These are phyloP conservation scores for Pollenia amentaria DNA, from an alignment of 2,888 invertebrate genomes.

Conservation along the genomic window DNA sequence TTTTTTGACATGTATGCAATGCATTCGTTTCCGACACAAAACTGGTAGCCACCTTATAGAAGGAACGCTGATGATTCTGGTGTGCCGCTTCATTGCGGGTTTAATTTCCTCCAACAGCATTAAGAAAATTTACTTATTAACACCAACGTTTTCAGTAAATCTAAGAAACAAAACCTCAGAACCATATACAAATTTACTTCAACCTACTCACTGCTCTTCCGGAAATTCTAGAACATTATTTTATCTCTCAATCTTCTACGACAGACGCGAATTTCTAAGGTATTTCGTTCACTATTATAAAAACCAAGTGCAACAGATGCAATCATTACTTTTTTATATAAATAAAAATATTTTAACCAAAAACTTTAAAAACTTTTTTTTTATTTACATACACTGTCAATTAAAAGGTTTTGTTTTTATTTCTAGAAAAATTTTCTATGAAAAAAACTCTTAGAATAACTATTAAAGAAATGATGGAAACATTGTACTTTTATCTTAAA, in stretches of 20 bases:
- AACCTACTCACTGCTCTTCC: background rate
- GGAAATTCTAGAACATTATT: slow-evolving; percentile 14
- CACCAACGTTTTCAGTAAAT: slow-evolving; percentile 5
- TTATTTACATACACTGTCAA: too few relatives aligned
- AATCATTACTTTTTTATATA: slow-evolving; percentile 8
- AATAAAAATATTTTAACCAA: too few relatives aligned
- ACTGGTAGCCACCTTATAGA: background rate
- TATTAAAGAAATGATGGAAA: too few relatives aligned
- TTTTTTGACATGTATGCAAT: slow-evolving; percentile 9
- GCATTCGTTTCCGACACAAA: background rate
- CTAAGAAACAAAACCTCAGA: background rate
- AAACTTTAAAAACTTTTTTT: too few relatives aligned
- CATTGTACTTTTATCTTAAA: too few relatives aligned
- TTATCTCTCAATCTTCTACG: background rate
- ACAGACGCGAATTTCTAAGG: background rate
- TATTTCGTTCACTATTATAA: background rate
- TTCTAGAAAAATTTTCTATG: too few relatives aligned
- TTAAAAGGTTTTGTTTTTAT: too few relatives aligned
- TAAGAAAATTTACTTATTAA: slow-evolving; percentile 2
- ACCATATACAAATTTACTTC: background rate
- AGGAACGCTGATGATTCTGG: too few relatives aligned
- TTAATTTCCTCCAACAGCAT: background rate
- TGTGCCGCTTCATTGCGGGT: background rate
- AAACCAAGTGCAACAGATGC: background rate
- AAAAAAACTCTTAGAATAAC: too few relatives aligned